Percentiles rank a stretch among this genome's conserved stretches.
These are phyloP conservation scores for Serilophus lunatus DNA, from an alignment of 2,113 vertebrate genomes.

Conservation along the genomic window DNA sequence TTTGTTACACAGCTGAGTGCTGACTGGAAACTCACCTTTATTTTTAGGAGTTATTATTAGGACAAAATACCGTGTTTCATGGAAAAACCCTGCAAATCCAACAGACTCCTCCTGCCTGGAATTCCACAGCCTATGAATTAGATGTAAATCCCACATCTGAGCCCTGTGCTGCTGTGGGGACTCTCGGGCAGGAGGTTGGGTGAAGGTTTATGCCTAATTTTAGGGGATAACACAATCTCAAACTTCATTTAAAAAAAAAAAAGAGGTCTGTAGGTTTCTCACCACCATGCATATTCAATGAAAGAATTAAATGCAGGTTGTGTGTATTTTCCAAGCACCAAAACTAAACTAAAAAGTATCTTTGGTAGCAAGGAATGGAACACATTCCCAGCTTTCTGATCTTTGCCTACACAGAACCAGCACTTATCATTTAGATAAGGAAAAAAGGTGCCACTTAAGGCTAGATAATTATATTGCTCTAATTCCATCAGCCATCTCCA, in stretches of 20 bases:
- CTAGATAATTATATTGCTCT: not conserved
- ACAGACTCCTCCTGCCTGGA: not conserved
- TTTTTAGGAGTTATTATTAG: not conserved
- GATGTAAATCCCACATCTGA: not conserved
- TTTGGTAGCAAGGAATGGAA: not conserved
- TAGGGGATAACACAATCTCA: not conserved
- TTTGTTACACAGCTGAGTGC: not conserved
- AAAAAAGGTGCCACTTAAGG: not conserved
- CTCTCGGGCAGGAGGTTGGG: not conserved
- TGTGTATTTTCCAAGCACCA: not conserved
- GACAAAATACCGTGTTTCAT: not conserved
- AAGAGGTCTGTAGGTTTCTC: not conserved
- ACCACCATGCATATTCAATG: accelerated
- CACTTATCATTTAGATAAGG: not conserved
- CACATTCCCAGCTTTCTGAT: not conserved
- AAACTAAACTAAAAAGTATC: not conserved
- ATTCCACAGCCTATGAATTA: not conserved
- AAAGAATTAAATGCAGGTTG: not conserved
- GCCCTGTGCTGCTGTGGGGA: not conserved
- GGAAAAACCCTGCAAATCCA: not conserved
- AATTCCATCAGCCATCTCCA: not conserved
- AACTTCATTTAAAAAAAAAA: not conserved
- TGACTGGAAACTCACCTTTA: not conserved
- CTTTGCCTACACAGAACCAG: not conserved
- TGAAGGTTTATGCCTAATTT: accelerated